Evolutionary conservation across 2,797 vertebrate genomes (phyloP).

Genomic region (Mus caroli): DNA sequence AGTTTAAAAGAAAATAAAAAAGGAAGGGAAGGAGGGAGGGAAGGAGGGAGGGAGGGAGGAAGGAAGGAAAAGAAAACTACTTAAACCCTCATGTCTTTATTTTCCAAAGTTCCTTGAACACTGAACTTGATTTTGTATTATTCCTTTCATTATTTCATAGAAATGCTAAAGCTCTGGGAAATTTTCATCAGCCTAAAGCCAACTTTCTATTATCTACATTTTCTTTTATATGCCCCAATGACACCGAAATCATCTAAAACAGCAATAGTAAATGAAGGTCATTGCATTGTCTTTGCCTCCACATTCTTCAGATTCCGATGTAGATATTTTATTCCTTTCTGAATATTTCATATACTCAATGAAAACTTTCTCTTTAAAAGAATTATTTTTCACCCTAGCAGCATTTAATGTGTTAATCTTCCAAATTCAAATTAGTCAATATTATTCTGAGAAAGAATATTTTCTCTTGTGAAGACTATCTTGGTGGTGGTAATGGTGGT

Average conservation of each 20-base stretch:
- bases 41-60: too few species aligned
- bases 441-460: slow-evolving; percentile 45
- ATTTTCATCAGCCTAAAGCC: neutral
- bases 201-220: neutral
- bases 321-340: neutral
- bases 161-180: neutral
- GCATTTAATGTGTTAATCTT: slow-evolving; percentile 6
- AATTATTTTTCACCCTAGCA: neutral
- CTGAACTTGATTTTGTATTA: slow-evolving; percentile 1
- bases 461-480: slow-evolving; percentile 17
- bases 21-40: neutral
- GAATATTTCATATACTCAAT: slow-evolving; percentile 19
- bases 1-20: neutral
- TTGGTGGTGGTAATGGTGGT: neutral
- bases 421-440: slow-evolving; percentile 39
- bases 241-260: neutral
- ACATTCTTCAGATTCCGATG: neutral
- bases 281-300: neutral
- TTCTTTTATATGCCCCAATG: neutral
- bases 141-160: slow-evolving; percentile 13
- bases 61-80: neutral
- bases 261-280: neutral
- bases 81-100: neutral
- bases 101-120: slow-evolving; percentile 21
- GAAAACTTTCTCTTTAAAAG: slow-evolving; percentile 13